Base-by-base conservation (phyloP, 2,113 vertebrate species). In the Typhlomys cinereus region DNA sequence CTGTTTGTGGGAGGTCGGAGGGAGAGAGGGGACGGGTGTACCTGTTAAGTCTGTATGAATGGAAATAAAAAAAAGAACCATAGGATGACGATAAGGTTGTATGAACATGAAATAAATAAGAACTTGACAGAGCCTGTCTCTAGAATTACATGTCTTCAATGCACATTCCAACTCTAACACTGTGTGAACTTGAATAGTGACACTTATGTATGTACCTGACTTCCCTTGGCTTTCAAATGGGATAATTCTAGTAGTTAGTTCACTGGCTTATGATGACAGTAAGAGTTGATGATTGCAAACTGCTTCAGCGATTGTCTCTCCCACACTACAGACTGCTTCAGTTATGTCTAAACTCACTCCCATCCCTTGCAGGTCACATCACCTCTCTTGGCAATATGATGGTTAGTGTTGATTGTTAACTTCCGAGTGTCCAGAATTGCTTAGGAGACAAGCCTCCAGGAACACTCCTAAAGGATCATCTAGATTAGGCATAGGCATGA, bases 91-190 rank as follows among this genome's bases (percentile, higher is more conserved):
- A 62, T 69, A 64, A 39, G 23, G 25, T 34, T 74, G 17, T 67
- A 41, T 82, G 9, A 74, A 69, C n/a, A 57, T 70, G 74, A 52
- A 80, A 70, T 87, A 80, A 59, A 54, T 52, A 71, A 91, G 13
- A 27, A 61, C 67, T 34, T 34, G 39, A 46, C 41, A 61, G 57
- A 92, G 62, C 69, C 62, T 90, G 0, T 78, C 44, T 79, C n/a
- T 83, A 29, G 11, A 75, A 59, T 90, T n/a, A 64, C 15, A 64
- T 2, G 7, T 83, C 73, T 46, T 66, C 31, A n/a, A 52, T 89
- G 71, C 46, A 67, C 31, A n/a, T 66, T 52, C 17, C 73, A 71
- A 15, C 9, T 87, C 48, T 21, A 57, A 46, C 12, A 34, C 23
- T 80, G 7, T 66, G 27, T 52, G 73, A 70, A 52, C 20, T 36